Percentiles rank a stretch among this genome's conserved stretches.
Conservation (phyloP, 2,888 invertebrate species). For the Lampropteryx suffumata region DNA sequence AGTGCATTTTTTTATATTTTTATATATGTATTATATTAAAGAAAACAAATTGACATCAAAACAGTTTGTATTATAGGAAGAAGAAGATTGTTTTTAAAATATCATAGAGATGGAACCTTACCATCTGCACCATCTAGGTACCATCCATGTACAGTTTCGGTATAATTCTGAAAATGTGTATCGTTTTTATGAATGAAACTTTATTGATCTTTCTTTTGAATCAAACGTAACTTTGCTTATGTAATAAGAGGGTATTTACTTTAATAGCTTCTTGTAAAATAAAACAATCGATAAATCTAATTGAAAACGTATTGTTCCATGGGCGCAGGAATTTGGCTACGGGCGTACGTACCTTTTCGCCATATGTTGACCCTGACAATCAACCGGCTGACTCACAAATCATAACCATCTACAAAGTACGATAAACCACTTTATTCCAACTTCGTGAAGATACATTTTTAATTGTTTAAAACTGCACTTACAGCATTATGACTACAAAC, state of each 20-base stretch:
- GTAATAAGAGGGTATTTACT: slow-evolving; percentile 1
- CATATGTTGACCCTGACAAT: slow-evolving; percentile 81
- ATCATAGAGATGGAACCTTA: too few relatives aligned
- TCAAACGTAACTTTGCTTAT: too few relatives aligned
- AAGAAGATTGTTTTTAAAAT: too few relatives aligned
- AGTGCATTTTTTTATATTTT: too few relatives aligned
- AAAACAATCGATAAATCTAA: slow-evolving; percentile 29
- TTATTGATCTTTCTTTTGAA: too few relatives aligned
- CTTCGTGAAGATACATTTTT: slow-evolving; percentile 28
- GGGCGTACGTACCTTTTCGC: slow-evolving; percentile 61
- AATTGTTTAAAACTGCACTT: slow-evolving; percentile 37
- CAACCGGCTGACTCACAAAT: slow-evolving; percentile 48
- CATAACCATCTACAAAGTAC: slow-evolving; percentile 27
- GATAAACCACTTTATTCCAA: slow-evolving; percentile 35
- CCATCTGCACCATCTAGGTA: too few relatives aligned
- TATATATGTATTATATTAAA: too few relatives aligned
- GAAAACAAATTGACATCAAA: too few relatives aligned
- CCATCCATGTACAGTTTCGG: too few relatives aligned
- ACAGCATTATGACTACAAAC: slow-evolving; percentile 36
- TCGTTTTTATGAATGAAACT: too few relatives aligned
- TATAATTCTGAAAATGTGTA: too few relatives aligned
- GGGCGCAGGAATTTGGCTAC: slow-evolving; percentile 33
- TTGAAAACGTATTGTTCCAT: slow-evolving; percentile 29
- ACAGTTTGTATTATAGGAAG: too few relatives aligned
- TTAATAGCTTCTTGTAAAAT: slow-evolving; percentile 10